Base-by-base conservation (phyloP, 92 coral and sea anemone genomes). In the Phymanthus crucifer region DNA sequence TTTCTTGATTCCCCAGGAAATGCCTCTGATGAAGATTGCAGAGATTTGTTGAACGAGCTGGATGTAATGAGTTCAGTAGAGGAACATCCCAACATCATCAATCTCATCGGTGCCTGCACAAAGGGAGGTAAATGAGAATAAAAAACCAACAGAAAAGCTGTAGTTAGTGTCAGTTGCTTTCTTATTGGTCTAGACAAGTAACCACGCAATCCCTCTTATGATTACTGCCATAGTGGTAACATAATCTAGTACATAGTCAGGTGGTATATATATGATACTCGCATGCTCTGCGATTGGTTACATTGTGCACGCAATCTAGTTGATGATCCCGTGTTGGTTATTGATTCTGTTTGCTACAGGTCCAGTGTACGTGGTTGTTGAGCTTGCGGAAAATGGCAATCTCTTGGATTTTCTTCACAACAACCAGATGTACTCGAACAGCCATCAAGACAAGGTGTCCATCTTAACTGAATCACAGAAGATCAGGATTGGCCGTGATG, bases 31-130 rank as follows among this genome's bases (percentile, higher is more conserved):
- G 71, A 69, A 13, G 87, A 89, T 57, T 83, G 77, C 66, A 89
- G 80, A 70, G 89, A 89, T 46, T 85, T 89, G 32, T 75, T 89
- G 54, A 89, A 89, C 52, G 93, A 89, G 37, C 58, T 89, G 84
- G 85, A 81, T 78, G 57, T 89, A 37, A 82, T 89, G 82, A 79
- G 84, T 16, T 80, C 70, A 33, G 70, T 89, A 12, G 87, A 72
- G 18, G 83, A 71, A 56, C 93, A 89, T 78, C 93, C 93, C 21
- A 89, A 89, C 80, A 82, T 89, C 58, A 74, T 89, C 52, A 86
- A 89, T 72, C 83, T 89, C 29, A 73, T 88, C 18, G 91, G 91
- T 74, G 91, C 91, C 23, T 84, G 91, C 73, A 83, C 91, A 69
- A 33, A 24, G 35, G 34, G 34, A 61, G 68, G 68, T 61, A 61